Evolutionary conservation across 2,888 invertebrate genomes (phyloP).

Genomic region (Allophyes oxyacanthae): DNA sequence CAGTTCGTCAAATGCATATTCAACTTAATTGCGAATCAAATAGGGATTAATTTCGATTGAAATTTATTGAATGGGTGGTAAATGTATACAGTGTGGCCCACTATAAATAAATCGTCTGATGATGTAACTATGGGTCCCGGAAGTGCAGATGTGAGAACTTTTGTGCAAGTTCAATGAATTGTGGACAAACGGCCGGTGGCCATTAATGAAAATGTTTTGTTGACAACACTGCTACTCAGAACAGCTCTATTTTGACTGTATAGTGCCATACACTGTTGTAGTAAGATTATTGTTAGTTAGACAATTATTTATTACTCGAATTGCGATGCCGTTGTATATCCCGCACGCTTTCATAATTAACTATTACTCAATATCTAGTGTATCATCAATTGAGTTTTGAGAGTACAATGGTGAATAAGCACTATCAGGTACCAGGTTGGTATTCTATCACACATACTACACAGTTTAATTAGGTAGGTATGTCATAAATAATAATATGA

Average conservation of each 20-base stretch:
- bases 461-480: too few relatives aligned
- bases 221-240: conserved; percentile 35
- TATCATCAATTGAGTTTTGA: too few relatives aligned
- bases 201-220: conserved; percentile 48
- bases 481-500: too few relatives aligned
- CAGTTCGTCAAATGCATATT: not conserved
- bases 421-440: too few relatives aligned
- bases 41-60: conserved; percentile 21
- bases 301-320: conserved; percentile 19
- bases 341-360: not conserved
- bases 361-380: too few relatives aligned
- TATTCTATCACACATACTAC: too few relatives aligned
- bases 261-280: conserved; percentile 28
- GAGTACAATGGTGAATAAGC: too few relatives aligned
- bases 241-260: conserved; percentile 52
- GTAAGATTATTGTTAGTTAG: conserved; percentile 20
- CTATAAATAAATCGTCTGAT: conserved; percentile 60
- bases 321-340: conserved; percentile 11
- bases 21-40: not conserved
- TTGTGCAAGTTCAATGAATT: conserved; percentile 58
- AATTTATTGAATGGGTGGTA: not conserved
- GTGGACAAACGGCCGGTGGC: conserved; percentile 52
- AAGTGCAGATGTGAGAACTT: conserved; percentile 68
- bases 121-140: conserved; percentile 62
- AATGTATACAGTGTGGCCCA: conserved; percentile 6